phyloP scores from a whole-genome alignment of 2,888 invertebrate species.

The Lacanobia wlatinum region DNA sequence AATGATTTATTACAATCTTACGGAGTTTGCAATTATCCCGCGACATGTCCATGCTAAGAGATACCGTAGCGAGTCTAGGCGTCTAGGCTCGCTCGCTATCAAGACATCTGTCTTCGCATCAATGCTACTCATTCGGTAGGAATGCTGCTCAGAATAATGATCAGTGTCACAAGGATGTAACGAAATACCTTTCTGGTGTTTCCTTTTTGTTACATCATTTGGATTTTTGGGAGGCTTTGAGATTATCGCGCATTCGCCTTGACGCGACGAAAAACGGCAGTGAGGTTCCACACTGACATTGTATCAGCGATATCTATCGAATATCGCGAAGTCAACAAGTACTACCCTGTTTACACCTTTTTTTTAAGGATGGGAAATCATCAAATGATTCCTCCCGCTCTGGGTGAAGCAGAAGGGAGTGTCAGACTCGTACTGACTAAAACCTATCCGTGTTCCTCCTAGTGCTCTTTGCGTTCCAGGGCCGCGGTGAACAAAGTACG shows the following conservation, averaged over 20 bases:
- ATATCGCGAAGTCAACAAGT: background rate
- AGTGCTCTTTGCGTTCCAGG: too few species aligned
- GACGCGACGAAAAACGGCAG: background rate
- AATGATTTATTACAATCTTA: too few species aligned
- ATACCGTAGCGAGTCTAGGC: background rate
- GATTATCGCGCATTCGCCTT: background rate
- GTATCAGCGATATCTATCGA: background rate
- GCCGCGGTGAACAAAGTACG: too few species aligned
- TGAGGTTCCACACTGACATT: background rate
- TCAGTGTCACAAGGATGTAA: slow-evolving; percentile 44
- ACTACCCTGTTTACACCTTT: too few species aligned
- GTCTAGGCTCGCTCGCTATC: slow-evolving; percentile 35
- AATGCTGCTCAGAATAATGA: slow-evolving; percentile 50
- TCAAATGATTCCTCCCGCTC: too few species aligned
- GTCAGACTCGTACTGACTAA: too few species aligned
- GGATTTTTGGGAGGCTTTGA: background rate
- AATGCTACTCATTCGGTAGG: slow-evolving; percentile 38
- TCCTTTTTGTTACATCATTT: slow-evolving; percentile 7
- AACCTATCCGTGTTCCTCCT: too few species aligned
- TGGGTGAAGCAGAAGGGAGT: too few species aligned
- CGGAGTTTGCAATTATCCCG: too few species aligned
- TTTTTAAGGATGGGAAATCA: too few species aligned
- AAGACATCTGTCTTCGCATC: slow-evolving; percentile 51
- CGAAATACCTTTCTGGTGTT: slow-evolving; percentile 24
- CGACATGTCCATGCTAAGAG: background rate